Base-by-base conservation (phyloP, 2,888 invertebrate genomes). In the Reticulitermes lucifugus region DNA sequence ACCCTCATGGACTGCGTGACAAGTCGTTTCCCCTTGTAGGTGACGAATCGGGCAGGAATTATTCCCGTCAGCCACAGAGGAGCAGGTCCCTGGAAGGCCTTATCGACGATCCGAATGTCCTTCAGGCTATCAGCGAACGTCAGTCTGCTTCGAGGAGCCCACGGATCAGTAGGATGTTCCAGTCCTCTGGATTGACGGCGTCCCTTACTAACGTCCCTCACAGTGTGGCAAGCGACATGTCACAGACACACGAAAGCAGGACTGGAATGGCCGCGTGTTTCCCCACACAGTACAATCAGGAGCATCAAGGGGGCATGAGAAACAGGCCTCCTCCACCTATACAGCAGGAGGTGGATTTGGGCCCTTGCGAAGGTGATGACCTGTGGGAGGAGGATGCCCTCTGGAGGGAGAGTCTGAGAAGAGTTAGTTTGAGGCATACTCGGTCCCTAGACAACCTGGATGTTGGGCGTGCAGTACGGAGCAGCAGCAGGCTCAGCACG, bases 371-470 rank as follows among this genome's bases (percentile, higher is more conserved):
- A 89, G 95, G 95, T 81, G 95, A 95, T 88, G 94, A 95, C 89
- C 93, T 96, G 70, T 96, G 96, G 96, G 96, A 96, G 89, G 96
- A 97, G 90, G 96, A 97, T 90, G 91, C 94, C 12, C 91, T 96
- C 55, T 97, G 97, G 97, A 92, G 95, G 85, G 96, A 96, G 89
- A 95, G 95, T 89, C 91, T 97, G 82, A 92, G 96, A 86, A 93
- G 95, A 87, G 96, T 96, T 0, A 96, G 96, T 86, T 94, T 96
- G 88, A 92, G 96, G 65, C 96, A 97, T 89, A 96, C 96, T 0
- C 93, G 96, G 84, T 97, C 97, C 0, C 92, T 97, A 91, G 97
- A 97, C 88, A 96, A 96, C 90, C 92, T 97, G 84, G 96, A 97
- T 88, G 92, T 92, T 18, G 75, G 79, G 35, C 60, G 81, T 21